Conservation (phyloP, 1,140 invertebrate species). For the Drosophila micromelanica region DNA sequence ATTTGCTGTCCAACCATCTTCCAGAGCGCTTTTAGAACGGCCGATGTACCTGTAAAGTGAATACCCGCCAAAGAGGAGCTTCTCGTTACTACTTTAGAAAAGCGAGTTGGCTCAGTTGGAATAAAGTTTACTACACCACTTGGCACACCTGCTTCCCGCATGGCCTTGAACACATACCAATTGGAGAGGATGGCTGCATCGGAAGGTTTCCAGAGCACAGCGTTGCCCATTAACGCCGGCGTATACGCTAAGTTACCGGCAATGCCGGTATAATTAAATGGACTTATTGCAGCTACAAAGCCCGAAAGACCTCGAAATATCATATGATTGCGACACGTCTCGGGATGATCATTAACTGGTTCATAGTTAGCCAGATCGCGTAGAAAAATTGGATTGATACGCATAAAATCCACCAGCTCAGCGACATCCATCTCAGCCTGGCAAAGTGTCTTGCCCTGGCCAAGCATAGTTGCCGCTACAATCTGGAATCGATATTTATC, state of each 20-base stretch:
- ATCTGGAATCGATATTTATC: slow-evolving; percentile 93
- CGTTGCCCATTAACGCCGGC: slow-evolving; percentile 98
- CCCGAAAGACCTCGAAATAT: slow-evolving; percentile 96
- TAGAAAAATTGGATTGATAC: slow-evolving; percentile 96
- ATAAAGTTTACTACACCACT: slow-evolving; percentile 98
- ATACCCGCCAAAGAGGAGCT: slow-evolving; percentile 94
- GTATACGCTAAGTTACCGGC: slow-evolving; percentile 98
- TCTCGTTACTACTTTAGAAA: slow-evolving; percentile 94
- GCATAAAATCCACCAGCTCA: slow-evolving; percentile 97
- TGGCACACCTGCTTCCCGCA: slow-evolving; percentile 96
- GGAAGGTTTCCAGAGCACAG: slow-evolving; percentile 98
- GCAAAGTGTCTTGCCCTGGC: slow-evolving; percentile 96
- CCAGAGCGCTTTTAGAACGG: slow-evolving; percentile 96
- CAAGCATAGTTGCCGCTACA: slow-evolving; percentile 98
- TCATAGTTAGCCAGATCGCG: slow-evolving; percentile 89
- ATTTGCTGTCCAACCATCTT: slow-evolving; percentile 95
- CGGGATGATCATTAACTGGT: slow-evolving; percentile 90
- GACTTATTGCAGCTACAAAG: slow-evolving; percentile 98
- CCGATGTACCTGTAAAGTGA: slow-evolving; percentile 93
- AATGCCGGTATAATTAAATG: slow-evolving; percentile 99
- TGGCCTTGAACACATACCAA: slow-evolving; percentile 96
- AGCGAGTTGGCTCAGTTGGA: slow-evolving; percentile 95
- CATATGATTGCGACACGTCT: slow-evolving; percentile 89
- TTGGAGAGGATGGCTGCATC: slow-evolving; percentile 98
- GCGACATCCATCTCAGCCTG: slow-evolving; percentile 99